phyloP scores from a whole-genome alignment of 2,797 vertebrate species.

The Phoebastria nigripes region DNA sequence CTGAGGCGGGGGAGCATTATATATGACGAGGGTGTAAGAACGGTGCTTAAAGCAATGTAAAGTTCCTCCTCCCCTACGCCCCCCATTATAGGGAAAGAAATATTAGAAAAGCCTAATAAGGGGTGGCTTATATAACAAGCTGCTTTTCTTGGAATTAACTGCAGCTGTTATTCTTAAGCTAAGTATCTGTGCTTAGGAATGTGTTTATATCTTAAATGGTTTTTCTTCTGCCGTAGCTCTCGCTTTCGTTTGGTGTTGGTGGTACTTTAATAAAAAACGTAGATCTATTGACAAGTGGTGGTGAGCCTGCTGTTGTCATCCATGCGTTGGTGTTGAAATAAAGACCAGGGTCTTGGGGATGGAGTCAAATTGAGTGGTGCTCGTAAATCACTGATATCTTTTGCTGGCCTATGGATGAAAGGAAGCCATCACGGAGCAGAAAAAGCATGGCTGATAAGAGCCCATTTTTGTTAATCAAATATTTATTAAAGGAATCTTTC shows the following conservation, averaged over 20 bases:
- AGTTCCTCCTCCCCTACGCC: background rate
- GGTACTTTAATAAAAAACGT: constrained; percentile 75
- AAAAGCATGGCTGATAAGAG: constrained; percentile 80
- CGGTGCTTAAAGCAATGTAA: background rate
- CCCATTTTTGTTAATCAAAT: constrained; percentile 73
- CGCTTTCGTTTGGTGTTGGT: constrained; percentile 63
- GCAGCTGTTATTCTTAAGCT: constrained; percentile 17
- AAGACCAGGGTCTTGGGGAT: constrained; percentile 9
- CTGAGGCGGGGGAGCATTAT: background rate
- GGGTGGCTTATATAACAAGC: constrained; percentile 6
- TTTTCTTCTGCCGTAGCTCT: background rate
- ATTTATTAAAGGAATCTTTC: constrained; percentile 63
- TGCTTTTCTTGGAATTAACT: constrained; percentile 36
- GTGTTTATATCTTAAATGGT: background rate
- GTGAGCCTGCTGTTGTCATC: constrained; percentile 47
- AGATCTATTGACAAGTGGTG: constrained; percentile 22
- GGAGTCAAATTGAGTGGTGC: constrained; percentile 56
- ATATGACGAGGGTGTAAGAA: background rate
- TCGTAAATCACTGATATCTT: constrained; percentile 57
- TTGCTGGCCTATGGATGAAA: constrained; percentile 86
- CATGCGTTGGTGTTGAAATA: background rate
- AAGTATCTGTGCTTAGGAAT: constrained; percentile 32
- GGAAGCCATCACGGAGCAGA: constrained; percentile 83
- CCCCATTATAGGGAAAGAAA: background rate
- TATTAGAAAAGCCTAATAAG: background rate